Percentiles rank a stretch among this genome's conserved stretches.
Evolutionary conservation across 2,797 vertebrate genomes (phyloP).

Genomic region (Betta splendens): DNA sequence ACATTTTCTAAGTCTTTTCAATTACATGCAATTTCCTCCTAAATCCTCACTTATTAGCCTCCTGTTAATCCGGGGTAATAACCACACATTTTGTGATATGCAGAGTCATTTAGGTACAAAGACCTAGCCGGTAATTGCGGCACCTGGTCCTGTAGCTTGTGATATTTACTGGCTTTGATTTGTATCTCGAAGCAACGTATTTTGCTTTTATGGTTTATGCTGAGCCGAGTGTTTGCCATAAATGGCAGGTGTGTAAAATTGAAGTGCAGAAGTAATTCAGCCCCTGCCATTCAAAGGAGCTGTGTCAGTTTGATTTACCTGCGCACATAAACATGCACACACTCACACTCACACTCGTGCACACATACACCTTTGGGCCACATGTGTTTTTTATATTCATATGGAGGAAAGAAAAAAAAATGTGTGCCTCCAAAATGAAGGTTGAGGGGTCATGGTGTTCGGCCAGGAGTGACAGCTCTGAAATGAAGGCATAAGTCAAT

Average conservation of each 20-base stretch:
- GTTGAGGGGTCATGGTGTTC: slow-evolving; percentile 81
- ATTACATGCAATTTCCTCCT: too few relatives aligned
- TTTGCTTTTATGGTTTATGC: slow-evolving; percentile 66
- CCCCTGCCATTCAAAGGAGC: slow-evolving; percentile 75
- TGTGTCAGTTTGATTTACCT: slow-evolving; percentile 76
- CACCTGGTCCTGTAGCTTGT: slow-evolving; percentile 24
- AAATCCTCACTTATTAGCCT: not conserved
- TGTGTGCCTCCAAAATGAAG: slow-evolving; percentile 67
- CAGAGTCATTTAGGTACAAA: slow-evolving; percentile 26
- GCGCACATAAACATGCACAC: slow-evolving; percentile 63
- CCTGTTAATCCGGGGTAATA: not conserved
- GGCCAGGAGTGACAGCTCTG: slow-evolving; percentile 82
- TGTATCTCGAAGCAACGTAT: slow-evolving; percentile 47
- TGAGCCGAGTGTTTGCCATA: slow-evolving; percentile 60
- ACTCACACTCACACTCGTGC: slow-evolving; percentile 34
- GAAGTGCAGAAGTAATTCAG: slow-evolving; percentile 76
- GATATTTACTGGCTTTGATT: slow-evolving; percentile 55
- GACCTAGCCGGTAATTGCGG: slow-evolving; percentile 16
- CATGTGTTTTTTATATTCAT: slow-evolving; percentile 83
- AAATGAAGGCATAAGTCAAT: slow-evolving; percentile 85
- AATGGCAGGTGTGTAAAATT: slow-evolving; percentile 76
- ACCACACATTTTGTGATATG: slow-evolving; percentile 9
- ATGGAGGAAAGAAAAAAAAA: slow-evolving; percentile 53
- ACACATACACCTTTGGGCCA: slow-evolving; percentile 60
- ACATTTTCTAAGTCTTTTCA: too few relatives aligned